Base-by-base conservation (phyloP, 2,797 vertebrate species). In the Myoxocephalus aenaeus region DNA sequence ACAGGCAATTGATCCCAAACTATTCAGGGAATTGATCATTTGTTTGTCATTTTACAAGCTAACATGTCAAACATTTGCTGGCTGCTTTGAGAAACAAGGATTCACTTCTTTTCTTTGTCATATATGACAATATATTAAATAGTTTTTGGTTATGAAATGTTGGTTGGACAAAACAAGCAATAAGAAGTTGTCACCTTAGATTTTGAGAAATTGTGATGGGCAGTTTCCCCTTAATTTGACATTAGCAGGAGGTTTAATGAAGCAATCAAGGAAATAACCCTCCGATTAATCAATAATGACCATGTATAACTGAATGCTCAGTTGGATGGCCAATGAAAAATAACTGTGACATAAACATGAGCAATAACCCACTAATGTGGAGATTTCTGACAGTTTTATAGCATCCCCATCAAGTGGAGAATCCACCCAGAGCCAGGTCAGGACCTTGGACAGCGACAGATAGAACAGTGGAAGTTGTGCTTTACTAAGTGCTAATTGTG, bases 381-480 rank as follows among this genome's bases (percentile, higher is more conserved):
- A 22, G 7, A 14, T 56, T 20, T 54, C 4, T 61, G 14, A 40
- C 38, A 42, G 40, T 40, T 18, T 51, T 20, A 25, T 7, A 17
- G 27, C 36, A 44, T 22, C 9, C 29, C 11, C 3, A 1, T 59
- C 17, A 13, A 61, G 14, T n/a, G 12, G 25, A 65, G 25, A 74
- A 61, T 18, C 36, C 53, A 27, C 1, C 15, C 6, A 14, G 20
- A 54, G 44, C 11, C 40, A 50, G 25, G 70, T 80, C 77, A 86
- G 79, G 32, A 84, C 82, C 86, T 44, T 70, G 81, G 87, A 89
- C 81, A 89, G 82, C 71, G 17, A 69, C 78, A 0, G 0, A 62
- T 32, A 57, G n/a, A 27, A 9, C 22, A 48, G 7, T 20, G 44
- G n/a, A 10, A 17, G 15, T 63, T 53, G 32, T 25, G 34, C 3